Evolutionary conservation across 2,113 vertebrate species (phyloP).

Genomic region (Larimichthys polyactis): DNA sequence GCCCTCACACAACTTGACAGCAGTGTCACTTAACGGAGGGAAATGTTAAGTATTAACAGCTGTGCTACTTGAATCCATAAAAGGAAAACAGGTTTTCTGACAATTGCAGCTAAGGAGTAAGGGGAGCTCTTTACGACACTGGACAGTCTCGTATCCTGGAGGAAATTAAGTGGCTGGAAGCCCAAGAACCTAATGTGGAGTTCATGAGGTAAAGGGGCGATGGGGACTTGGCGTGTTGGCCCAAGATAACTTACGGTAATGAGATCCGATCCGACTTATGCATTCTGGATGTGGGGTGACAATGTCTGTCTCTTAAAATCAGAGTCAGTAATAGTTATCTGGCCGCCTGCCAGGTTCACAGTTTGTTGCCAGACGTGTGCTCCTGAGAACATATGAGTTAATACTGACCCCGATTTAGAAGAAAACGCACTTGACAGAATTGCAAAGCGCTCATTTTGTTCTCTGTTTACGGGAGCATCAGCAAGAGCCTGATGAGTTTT

Average conservation of each 20-base stretch:
- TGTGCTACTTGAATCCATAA: background rate
- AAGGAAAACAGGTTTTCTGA: background rate
- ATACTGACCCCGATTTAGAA: background rate
- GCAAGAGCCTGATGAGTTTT: background rate
- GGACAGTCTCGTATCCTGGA: background rate
- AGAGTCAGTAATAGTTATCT: background rate
- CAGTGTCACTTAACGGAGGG: background rate
- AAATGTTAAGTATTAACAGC: background rate
- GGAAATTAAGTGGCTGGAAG: background rate
- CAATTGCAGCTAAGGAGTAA: background rate
- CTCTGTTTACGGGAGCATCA: background rate
- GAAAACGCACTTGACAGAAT: background rate
- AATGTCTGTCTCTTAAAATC: constrained; percentile 12
- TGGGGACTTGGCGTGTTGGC: constrained; percentile 5
- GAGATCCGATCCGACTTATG: constrained; percentile 12
- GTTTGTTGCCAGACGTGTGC: background rate
- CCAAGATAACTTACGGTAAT: constrained; percentile 28
- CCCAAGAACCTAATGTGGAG: background rate
- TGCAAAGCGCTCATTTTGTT: background rate
- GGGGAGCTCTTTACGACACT: background rate
- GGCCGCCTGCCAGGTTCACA: constrained; percentile 10
- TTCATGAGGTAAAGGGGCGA: constrained; percentile 2
- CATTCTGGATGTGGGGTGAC: constrained; percentile 16
- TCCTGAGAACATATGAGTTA: background rate
- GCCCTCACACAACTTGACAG: background rate